phyloP scores from a whole-genome alignment of 2,888 invertebrate species.

The Thecocarcelia acutangulata region DNA sequence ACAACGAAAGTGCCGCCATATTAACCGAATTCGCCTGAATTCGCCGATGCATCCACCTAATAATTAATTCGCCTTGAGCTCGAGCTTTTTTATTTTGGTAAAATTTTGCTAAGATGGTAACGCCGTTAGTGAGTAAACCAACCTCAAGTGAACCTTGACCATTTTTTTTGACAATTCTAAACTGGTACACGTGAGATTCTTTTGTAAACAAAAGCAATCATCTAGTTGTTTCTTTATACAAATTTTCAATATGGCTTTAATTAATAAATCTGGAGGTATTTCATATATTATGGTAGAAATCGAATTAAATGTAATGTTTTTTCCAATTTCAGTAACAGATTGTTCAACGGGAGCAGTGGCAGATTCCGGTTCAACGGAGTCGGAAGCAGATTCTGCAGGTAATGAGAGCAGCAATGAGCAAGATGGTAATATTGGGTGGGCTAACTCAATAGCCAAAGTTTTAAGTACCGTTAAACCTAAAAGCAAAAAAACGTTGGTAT shows the following conservation, averaged over 20 bases:
- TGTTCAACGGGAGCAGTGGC: conserved; percentile 27
- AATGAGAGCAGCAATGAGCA: conserved; percentile 6
- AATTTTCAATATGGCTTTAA: conserved; percentile 61
- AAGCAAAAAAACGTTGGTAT: conserved; percentile 87
- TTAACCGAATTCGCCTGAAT: too few relatives aligned
- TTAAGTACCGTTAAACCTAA: conserved; percentile 88
- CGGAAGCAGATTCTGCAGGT: conserved; percentile 22
- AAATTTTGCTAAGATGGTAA: too few relatives aligned
- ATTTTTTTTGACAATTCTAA: too few relatives aligned
- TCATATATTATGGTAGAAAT: neutral
- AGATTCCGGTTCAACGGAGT: conserved; percentile 17
- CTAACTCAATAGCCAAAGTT: conserved; percentile 91
- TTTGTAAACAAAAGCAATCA: conserved; percentile 4
- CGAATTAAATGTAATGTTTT: neutral
- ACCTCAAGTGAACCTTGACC: too few relatives aligned
- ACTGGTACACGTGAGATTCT: neutral
- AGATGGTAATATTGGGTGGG: conserved; percentile 88
- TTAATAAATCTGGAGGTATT: conserved; percentile 31
- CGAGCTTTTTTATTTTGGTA: too few relatives aligned
- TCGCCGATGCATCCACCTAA: too few relatives aligned
- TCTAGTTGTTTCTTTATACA: too few relatives aligned
- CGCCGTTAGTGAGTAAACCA: too few relatives aligned
- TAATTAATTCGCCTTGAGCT: too few relatives aligned
- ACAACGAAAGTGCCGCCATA: too few relatives aligned
- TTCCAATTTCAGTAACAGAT: conserved; percentile 18